Percentiles rank a stretch among this genome's conserved stretches.
Conservation (phyloP, 2,113 vertebrate species). For the Bubo blakistoni region DNA sequence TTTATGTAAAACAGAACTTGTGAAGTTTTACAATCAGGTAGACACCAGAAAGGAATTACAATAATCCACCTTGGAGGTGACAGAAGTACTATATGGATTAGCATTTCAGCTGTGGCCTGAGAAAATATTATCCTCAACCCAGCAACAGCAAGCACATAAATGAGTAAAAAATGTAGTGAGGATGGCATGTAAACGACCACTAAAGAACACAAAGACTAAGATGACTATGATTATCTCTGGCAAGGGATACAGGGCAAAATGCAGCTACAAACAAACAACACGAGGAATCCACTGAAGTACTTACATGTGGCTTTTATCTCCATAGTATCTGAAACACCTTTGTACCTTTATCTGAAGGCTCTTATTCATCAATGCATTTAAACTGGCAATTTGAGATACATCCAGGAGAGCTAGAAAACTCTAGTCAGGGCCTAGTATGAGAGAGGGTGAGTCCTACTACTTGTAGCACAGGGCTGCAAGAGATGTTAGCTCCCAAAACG, state of each 20-base stretch:
- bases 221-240: neutral
- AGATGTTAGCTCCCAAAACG: neutral
- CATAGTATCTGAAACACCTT: neutral
- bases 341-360: neutral
- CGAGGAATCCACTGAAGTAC: neutral
- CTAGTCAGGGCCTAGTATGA: neutral
- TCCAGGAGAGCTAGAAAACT: neutral
- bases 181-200: neutral
- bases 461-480: neutral
- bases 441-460: neutral
- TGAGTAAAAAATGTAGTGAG: neutral
- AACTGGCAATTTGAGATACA: neutral
- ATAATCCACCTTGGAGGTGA: conserved; percentile 51
- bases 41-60: conserved; percentile 51
- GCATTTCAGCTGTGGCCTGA: conserved; percentile 8
- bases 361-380: neutral
- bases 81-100: conserved; percentile 46
- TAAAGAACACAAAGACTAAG: neutral
- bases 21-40: conserved; percentile 56
- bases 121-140: conserved; percentile 19
- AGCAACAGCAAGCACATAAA: neutral
- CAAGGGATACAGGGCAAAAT: neutral
- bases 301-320: neutral
- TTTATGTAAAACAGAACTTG: conserved; percentile 54
- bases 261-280: neutral